A percentile compares a stretch with the other conserved stretches of the same genome.
These are phyloP conservation scores for Acronicta aceris DNA, from an alignment of 2,888 invertebrate genomes.

Conservation along the genomic window DNA sequence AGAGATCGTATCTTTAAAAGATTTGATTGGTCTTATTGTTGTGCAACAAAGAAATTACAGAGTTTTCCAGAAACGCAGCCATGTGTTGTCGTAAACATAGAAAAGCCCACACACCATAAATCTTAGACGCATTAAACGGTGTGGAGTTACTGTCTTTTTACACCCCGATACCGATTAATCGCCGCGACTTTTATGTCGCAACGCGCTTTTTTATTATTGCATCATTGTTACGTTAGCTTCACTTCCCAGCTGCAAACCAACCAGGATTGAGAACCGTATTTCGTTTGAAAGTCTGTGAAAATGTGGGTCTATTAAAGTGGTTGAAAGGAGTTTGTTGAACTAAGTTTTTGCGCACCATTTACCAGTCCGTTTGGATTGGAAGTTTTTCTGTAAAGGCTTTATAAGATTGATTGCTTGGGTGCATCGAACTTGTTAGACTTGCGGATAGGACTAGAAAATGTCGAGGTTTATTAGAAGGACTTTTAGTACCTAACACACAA, in stretches of 20 bases:
- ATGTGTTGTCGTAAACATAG: slow-evolving; percentile 36
- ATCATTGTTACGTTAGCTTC: slow-evolving; percentile 60
- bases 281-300: slow-evolving; percentile 1
- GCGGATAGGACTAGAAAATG: slow-evolving; percentile 11
- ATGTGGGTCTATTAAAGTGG: slow-evolving; percentile 14
- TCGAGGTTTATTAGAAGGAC: slow-evolving; percentile 11
- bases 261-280: slow-evolving; percentile 27
- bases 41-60: slow-evolving; percentile 14
- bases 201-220: slow-evolving; percentile 55
- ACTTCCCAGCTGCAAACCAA: slow-evolving; percentile 39
- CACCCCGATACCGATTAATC: slow-evolving; percentile 47
- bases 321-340: slow-evolving; percentile 77
- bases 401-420: slow-evolving; percentile 63
- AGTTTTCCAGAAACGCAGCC: slow-evolving; percentile 17
- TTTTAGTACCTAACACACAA: neutral
- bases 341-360: slow-evolving; percentile 73
- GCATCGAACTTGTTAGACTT: slow-evolving; percentile 62
- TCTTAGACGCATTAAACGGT: slow-evolving; percentile 27
- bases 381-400: slow-evolving; percentile 67
- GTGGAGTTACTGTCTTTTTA: slow-evolving; percentile 54
- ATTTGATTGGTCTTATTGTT: slow-evolving; percentile 18
- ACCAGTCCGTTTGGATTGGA: slow-evolving; percentile 66
- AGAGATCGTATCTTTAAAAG: slow-evolving; percentile 13
- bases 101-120: slow-evolving; percentile 48
- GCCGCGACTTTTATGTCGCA: slow-evolving; percentile 39